Conservation (phyloP, 2,888 invertebrate species). For the Fragum sueziense region DNA sequence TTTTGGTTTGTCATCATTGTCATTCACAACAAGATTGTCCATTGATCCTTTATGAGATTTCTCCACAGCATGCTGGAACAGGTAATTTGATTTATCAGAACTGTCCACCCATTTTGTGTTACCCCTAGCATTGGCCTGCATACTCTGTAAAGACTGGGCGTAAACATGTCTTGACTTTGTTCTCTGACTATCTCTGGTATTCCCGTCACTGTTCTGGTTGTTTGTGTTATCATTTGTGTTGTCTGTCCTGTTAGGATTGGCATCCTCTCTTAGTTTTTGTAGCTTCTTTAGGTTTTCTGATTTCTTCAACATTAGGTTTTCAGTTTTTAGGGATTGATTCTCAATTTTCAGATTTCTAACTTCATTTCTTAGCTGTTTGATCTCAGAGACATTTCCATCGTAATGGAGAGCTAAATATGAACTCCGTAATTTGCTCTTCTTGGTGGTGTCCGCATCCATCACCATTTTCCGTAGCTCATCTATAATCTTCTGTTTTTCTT, state of each 20-base stretch:
- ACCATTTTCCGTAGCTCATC: constrained; percentile 60
- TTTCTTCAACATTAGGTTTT: constrained; percentile 58
- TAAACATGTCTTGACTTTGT: constrained; percentile 18
- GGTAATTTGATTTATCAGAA: constrained; percentile 1
- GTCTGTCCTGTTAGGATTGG: background rate
- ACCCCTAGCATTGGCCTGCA: background rate
- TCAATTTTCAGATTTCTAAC: constrained; percentile 50
- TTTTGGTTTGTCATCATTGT: constrained; percentile 24
- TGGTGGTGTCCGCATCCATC: constrained; percentile 53
- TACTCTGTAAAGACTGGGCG: constrained; percentile 6
- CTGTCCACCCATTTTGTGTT: constrained; percentile 9
- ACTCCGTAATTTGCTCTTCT: constrained; percentile 53
- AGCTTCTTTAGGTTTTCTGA: constrained; percentile 58
- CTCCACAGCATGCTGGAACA: constrained; percentile 3
- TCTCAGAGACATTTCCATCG: constrained; percentile 46
- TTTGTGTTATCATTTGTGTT: background rate
- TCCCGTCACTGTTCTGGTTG: background rate
- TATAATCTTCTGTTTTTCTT: constrained; percentile 60
- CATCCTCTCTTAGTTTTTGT: constrained; percentile 52
- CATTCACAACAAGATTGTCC: constrained; percentile 28
- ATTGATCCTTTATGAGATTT: constrained; percentile 29
- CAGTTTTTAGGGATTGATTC: constrained; percentile 53
- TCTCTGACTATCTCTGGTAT: background rate
- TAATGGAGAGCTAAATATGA: constrained; percentile 52
- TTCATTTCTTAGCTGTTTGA: constrained; percentile 48